A percentile compares a stretch with the other conserved stretches of the same genome.
phyloP scores from a whole-genome alignment of 2,113 vertebrate species.

The Synchiropus splendidus region DNA sequence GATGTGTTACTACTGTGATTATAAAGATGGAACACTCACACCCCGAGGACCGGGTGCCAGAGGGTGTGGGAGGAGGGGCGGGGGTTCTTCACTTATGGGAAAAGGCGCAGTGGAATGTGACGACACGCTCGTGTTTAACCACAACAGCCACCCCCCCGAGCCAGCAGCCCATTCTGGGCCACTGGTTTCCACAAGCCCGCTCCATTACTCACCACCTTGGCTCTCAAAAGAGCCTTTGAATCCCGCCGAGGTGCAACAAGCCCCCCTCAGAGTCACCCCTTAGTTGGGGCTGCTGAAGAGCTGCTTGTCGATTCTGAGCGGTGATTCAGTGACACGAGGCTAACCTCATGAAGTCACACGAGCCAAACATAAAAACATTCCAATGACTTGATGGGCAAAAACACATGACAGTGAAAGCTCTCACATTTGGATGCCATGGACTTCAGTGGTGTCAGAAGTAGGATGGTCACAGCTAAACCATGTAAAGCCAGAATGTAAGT shows the following conservation, averaged over 20 bases:
- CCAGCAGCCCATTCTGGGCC: neutral
- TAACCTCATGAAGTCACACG: slow-evolving; percentile 13
- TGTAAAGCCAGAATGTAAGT: too few relatives aligned
- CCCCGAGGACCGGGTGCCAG: too few relatives aligned
- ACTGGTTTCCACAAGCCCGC: slow-evolving; percentile 70
- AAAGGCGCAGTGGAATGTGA: slow-evolving; percentile 62
- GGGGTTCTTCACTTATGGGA: slow-evolving; percentile 52
- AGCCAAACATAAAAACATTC: too few relatives aligned
- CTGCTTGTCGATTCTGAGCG: slow-evolving; percentile 9
- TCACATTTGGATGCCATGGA: too few relatives aligned
- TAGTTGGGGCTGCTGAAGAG: slow-evolving; percentile 9
- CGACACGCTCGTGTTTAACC: slow-evolving; percentile 60
- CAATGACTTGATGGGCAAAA: too few relatives aligned
- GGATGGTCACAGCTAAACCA: too few relatives aligned
- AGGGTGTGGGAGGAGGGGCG: slow-evolving; percentile 1
- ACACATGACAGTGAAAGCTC: too few relatives aligned
- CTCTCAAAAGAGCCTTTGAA: slow-evolving; percentile 33
- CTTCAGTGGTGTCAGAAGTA: too few relatives aligned
- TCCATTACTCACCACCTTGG: slow-evolving; percentile 61
- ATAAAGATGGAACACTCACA: too few relatives aligned
- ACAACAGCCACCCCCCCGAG: slow-evolving; percentile 38
- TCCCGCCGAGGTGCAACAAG: slow-evolving; percentile 18
- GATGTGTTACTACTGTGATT: too few relatives aligned
- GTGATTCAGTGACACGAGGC: slow-evolving; percentile 31
- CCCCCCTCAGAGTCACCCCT: slow-evolving; percentile 35